Base-by-base conservation (phyloP, 2,113 vertebrate species). In the Semnornis frantzii region DNA sequence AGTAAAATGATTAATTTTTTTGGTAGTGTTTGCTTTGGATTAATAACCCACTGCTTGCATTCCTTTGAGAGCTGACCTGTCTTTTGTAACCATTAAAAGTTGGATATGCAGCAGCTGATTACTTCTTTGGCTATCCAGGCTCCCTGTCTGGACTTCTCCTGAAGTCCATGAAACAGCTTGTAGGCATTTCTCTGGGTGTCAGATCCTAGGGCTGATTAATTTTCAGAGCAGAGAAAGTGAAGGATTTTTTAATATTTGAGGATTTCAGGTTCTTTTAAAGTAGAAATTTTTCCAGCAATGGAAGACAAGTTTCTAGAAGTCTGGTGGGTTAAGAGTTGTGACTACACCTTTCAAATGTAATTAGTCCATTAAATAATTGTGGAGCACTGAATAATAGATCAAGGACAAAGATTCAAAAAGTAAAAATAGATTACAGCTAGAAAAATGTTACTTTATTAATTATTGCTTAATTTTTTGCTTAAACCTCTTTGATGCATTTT, bases 11-110 rank as follows among this genome's bases (percentile, higher is more conserved):
- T 59, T 42, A 15, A 15, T 8, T 62, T 88, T 57, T 58, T 66
- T 54, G 39, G 42, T 39, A 70, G 33, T 92, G 75, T 95, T 96
- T 96, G 68, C 87, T 95, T 96, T 96, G 94, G 92, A 92, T 91
- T 93, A 92, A 93, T 94, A 91, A 87, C 54, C 15, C 60, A 57
- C 76, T 1, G 3, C 66, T 89, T 68, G 50, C 85, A 92, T 94
- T 95, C 93, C 70, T 94, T 89, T 4, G 5, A 68, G 91, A 92
- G 72, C 8, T 90, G 64, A 55, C 78, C 46, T 52, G 54, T 89
- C 79, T 96, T 95, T 91, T 95, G 85, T 83, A 95, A 92, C 57
- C 69, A 74, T 31, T 69, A 75, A 65, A 89, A 96, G 84, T 84
- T 93, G 92, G n/a, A 54, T 20, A 69, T 10, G 0, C 27, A 17